Base-by-base conservation (phyloP, 2,113 vertebrate genomes). In the Proterorhinus semilunaris region DNA sequence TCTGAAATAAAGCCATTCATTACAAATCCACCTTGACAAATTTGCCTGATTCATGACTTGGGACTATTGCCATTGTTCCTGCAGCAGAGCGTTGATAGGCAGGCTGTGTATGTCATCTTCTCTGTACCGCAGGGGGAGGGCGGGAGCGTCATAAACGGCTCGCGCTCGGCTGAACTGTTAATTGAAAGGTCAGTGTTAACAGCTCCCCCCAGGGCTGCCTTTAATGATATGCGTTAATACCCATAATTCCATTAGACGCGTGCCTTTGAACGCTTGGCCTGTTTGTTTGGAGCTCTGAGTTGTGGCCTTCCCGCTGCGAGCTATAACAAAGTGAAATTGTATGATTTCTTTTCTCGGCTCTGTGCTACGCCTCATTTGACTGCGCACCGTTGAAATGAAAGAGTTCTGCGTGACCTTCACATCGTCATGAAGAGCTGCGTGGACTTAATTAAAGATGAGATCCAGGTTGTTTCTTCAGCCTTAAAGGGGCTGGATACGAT, bases 171-270 rank as follows among this genome's bases (percentile, higher is more conserved):
- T 83, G 61, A 85, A 76, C 55, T 47, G 64, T 69, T 84, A 67
- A 82, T 80, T 80, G 52, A 84, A 83, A 81, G 76, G 78, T 80
- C 69, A 64, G 53, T 21, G 43, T 65, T 62, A 27, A 79, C 67
- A 67, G 68, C 67, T 76, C 69, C 46, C 58, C 62, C 45, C 4
- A 53, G 62, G 65, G 72, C 69, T 44, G 16, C 46, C 76, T 72
- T 79, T 80, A 78, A 82, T 81, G 61, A 74, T 72, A 74, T 68
- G 27, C 64, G 42, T 68, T 71, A 76, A 83, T 72, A 53, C 42
- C 53, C 21, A 77, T 81, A 75, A 81, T 79, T 75, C 70, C 63
- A 66, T 83, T 66, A 74, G 63, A 59, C 49, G 52, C 59, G 10
- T 58, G 68, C 61, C 73, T 76, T 81, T 73, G 73, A 79, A 76